Conservation (phyloP, 30 jellyfish, hydroid and myxozoan species). For the Hydra vulgaris region DNA sequence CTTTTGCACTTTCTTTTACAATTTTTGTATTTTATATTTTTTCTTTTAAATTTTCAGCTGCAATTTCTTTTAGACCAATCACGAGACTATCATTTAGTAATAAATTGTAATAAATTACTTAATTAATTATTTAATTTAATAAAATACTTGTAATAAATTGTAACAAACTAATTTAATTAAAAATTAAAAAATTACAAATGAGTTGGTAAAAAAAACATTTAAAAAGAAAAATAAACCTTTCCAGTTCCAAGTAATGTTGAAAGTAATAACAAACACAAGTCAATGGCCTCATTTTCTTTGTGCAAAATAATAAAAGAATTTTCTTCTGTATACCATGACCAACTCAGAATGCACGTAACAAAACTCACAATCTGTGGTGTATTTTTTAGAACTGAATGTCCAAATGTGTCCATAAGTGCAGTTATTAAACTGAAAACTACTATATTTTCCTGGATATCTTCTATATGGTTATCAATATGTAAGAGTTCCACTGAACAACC, state of each 20-base stretch:
- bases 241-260: conserved; percentile 18
- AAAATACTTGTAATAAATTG: too few relatives aligned
- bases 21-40: too few relatives aligned
- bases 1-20: too few relatives aligned
- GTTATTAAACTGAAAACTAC: conserved; percentile 50
- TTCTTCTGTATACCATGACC: not conserved
- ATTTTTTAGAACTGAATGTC: conserved; percentile 34
- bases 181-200: too few relatives aligned
- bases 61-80: too few relatives aligned
- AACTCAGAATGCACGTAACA: conserved; percentile 12
- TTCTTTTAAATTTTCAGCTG: too few relatives aligned
- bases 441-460: conserved; percentile 18
- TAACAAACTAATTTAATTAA: not conserved
- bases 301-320: not conserved
- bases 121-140: too few relatives aligned
- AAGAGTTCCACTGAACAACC: not conserved
- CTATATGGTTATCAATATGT: not conserved
- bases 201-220: not conserved
- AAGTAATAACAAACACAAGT: conserved; percentile 33
- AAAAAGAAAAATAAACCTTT: not conserved
- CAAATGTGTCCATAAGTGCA: conserved; percentile 63
- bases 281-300: conserved; percentile 21
- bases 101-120: too few relatives aligned
- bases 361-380: conserved; percentile 36
- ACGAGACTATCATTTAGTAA: too few relatives aligned